These are phyloP conservation scores for Pheosia gnoma DNA, from an alignment of 2,888 invertebrate genomes.

Conservation along the genomic window DNA sequence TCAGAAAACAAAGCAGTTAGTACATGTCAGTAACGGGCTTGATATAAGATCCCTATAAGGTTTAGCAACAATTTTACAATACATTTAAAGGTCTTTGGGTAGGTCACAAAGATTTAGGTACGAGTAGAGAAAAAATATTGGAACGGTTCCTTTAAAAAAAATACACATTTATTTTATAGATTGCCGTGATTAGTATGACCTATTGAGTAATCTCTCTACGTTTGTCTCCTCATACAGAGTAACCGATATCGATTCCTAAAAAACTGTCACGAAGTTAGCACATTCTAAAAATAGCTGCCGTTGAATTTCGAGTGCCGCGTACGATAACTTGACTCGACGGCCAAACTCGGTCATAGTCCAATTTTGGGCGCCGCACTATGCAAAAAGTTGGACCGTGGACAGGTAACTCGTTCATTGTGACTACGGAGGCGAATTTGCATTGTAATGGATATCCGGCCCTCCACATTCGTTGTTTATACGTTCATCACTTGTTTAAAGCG, in stretches of 20 bases:
- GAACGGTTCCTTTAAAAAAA: no score
- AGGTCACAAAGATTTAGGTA: no score
- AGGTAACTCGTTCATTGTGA: slow-evolving; percentile 73
- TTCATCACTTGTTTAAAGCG: slow-evolving; percentile 54
- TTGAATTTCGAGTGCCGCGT: slow-evolving; percentile 26
- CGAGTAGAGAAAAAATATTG: no score
- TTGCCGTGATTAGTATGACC: no score
- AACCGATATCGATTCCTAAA: slow-evolving; percentile 25
- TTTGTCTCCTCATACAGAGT: not conserved
- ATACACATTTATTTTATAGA: no score
- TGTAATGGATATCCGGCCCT: slow-evolving; percentile 71
- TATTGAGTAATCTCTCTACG: no score
- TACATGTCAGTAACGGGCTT: no score
- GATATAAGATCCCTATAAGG: no score
- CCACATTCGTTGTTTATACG: slow-evolving; percentile 57
- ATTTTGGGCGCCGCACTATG: slow-evolving; percentile 62
- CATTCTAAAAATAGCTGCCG: slow-evolving; percentile 27
- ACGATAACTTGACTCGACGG: slow-evolving; percentile 35
- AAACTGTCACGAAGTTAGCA: slow-evolving; percentile 27
- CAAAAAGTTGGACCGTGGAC: slow-evolving; percentile 69
- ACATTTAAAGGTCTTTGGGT: no score
- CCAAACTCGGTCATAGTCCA: slow-evolving; percentile 66
- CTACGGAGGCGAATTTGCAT: slow-evolving; percentile 72
- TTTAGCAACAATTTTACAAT: no score
- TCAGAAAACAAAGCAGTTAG: no score